Percentiles rank a stretch among this genome's conserved stretches.
These are phyloP conservation scores for Macrocentrus cingulum DNA, from an alignment of 1,140 invertebrate species.

Conservation along the genomic window DNA sequence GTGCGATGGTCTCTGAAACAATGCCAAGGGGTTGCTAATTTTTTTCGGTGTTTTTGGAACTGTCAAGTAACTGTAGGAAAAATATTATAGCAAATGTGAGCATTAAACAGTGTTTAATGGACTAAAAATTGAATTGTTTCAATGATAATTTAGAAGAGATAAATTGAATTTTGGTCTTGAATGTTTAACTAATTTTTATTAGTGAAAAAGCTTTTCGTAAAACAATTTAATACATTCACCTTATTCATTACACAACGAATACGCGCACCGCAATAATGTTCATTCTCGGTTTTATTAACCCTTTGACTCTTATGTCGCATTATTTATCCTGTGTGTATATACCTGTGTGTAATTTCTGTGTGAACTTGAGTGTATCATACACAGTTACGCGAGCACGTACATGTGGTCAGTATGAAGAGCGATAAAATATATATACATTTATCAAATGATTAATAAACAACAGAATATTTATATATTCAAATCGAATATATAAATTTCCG, in stretches of 20 bases:
- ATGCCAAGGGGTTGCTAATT: too few species aligned
- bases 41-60: too few species aligned
- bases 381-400: constrained; percentile 3
- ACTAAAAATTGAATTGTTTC: too few species aligned
- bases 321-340: constrained; percentile 3
- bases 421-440: constrained; percentile 15
- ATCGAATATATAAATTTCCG: constrained; percentile 13
- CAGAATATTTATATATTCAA: constrained; percentile 1
- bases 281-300: constrained; percentile 20
- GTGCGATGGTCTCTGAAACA: too few species aligned
- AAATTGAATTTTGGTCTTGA: constrained; percentile 5
- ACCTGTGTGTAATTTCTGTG: constrained; percentile 6
- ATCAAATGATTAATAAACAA: constrained; percentile 11
- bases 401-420: constrained; percentile 16
- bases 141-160: too few species aligned
- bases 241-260: constrained; percentile 46
- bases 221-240: constrained; percentile 50
- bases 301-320: constrained; percentile 9
- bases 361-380: constrained; percentile 15
- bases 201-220: constrained; percentile 50
- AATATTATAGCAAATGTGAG: too few species aligned
- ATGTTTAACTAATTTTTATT: constrained; percentile 50
- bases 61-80: too few species aligned
- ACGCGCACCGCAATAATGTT: constrained; percentile 30
- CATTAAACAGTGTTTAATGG: too few species aligned